Percentiles rank a stretch among this genome's conserved stretches.
phyloP scores from a whole-genome alignment of 53 echinoderm and acorn worm genomes.

The Antedon mediterranea region DNA sequence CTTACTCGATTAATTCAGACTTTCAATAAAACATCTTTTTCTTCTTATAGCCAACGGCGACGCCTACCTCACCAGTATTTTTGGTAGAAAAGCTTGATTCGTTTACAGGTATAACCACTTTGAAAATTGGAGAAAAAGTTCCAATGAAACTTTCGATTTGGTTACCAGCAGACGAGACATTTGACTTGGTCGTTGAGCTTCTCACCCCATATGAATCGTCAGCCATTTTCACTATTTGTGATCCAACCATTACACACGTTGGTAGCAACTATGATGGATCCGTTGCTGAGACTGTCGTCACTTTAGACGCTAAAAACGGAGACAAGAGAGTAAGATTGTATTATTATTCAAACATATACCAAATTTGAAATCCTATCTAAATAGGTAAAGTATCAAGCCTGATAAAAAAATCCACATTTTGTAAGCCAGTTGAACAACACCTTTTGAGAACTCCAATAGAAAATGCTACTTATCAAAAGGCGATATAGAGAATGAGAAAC shows the following conservation, averaged over 20 bases:
- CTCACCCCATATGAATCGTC: conserved; percentile 47
- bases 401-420: no score
- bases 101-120: conserved; percentile 19
- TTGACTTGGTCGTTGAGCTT: conserved; percentile 41
- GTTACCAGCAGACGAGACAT: conserved; percentile 43
- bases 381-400: no score
- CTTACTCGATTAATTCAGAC: background rate
- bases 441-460: no score
- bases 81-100: conserved; percentile 50
- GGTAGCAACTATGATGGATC: conserved; percentile 44
- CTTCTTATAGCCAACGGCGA: conserved; percentile 24
- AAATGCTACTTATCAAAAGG: no score
- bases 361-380: no score
- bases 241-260: conserved; percentile 41
- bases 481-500: no score
- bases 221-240: conserved; percentile 59
- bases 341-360: background rate
- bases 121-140: conserved; percentile 49
- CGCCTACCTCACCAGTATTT: conserved; percentile 44
- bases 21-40: background rate
- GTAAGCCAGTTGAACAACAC: no score
- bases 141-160: conserved; percentile 59
- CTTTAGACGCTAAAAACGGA: conserved; percentile 16
- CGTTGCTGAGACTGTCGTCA: conserved; percentile 3
- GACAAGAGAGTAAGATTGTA: conserved; percentile 28